Percentiles rank a stretch among this genome's conserved stretches.
phyloP scores from a whole-genome alignment of 2,888 invertebrate genomes.

The Conchocele bisecta region DNA sequence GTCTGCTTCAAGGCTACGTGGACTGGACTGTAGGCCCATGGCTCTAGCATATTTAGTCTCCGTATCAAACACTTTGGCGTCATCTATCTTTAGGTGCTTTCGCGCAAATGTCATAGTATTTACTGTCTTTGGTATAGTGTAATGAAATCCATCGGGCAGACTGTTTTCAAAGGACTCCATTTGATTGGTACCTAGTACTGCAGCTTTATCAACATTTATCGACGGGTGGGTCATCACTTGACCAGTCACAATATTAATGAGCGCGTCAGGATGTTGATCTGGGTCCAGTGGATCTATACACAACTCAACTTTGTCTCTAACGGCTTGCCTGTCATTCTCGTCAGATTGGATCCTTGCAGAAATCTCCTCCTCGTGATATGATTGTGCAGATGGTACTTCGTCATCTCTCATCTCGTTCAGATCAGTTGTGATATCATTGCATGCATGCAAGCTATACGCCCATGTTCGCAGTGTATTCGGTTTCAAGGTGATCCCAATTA shows the following conservation, averaged over 20 bases:
- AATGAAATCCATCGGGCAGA: not conserved
- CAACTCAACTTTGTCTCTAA: conserved; percentile 19
- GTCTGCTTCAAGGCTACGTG: not conserved
- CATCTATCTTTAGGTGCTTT: conserved; percentile 1
- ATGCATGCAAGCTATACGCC: conserved; percentile 55
- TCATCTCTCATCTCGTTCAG: conserved; percentile 15
- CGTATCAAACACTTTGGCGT: not conserved
- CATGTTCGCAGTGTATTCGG: conserved; percentile 53
- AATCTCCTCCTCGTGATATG: conserved; percentile 24
- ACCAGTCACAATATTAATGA: conserved; percentile 27
- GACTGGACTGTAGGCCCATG: conserved; percentile 6
- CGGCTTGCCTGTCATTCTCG: conserved; percentile 17
- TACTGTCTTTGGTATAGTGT: not conserved
- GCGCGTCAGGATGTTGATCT: conserved; percentile 1
- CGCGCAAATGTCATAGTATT: not conserved
- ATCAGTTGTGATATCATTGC: conserved; percentile 34
- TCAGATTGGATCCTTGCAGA: conserved; percentile 1
- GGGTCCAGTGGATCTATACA: conserved; percentile 26
- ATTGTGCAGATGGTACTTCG: not conserved
- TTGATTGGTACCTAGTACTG: not conserved
- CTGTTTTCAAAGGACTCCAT: not conserved
- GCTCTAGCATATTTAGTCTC: not conserved
- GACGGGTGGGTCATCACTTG: not conserved
- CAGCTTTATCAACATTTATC: conserved; percentile 19
- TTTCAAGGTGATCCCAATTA: conserved; percentile 63